Percentiles rank a stretch among this genome's conserved stretches.
phyloP scores from a whole-genome alignment of 2,888 invertebrate species.

The Diploptera punctata region DNA sequence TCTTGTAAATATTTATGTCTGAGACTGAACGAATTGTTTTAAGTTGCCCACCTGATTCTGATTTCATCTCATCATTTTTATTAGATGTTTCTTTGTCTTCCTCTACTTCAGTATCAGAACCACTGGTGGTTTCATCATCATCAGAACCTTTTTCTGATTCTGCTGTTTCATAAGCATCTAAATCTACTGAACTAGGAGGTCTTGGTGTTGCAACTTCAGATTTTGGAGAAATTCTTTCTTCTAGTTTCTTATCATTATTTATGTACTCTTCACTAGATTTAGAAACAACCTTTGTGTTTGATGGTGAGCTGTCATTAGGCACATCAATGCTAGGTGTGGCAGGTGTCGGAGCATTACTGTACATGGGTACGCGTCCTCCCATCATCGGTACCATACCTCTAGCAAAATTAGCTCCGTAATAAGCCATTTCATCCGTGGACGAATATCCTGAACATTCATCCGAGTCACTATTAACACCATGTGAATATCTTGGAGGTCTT shows the following conservation, averaged over 20 bases:
- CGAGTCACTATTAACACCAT: conserved; percentile 42
- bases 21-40: conserved; percentile 61
- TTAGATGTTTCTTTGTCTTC: conserved; percentile 45
- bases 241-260: not conserved
- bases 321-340: conserved; percentile 52
- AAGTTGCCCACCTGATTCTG: conserved; percentile 45
- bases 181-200: conserved; percentile 15
- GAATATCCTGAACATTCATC: conserved; percentile 52
- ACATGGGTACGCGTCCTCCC: conserved; percentile 26
- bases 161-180: conserved; percentile 26
- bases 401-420: conserved; percentile 46
- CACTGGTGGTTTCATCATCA: conserved; percentile 35
- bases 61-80: conserved; percentile 40
- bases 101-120: conserved; percentile 50
- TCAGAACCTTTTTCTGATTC: conserved; percentile 30
- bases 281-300: not conserved
- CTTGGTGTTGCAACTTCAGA: not conserved
- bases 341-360: conserved; percentile 11
- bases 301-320: conserved; percentile 46
- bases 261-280: not conserved
- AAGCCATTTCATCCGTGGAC: conserved; percentile 56
- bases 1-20: conserved; percentile 58
- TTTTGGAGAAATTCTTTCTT: not conserved
- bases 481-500: conserved; percentile 45
- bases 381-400: conserved; percentile 15